phyloP scores from a whole-genome alignment of 2,888 invertebrate species.

The Heterodera filipjevi region DNA sequence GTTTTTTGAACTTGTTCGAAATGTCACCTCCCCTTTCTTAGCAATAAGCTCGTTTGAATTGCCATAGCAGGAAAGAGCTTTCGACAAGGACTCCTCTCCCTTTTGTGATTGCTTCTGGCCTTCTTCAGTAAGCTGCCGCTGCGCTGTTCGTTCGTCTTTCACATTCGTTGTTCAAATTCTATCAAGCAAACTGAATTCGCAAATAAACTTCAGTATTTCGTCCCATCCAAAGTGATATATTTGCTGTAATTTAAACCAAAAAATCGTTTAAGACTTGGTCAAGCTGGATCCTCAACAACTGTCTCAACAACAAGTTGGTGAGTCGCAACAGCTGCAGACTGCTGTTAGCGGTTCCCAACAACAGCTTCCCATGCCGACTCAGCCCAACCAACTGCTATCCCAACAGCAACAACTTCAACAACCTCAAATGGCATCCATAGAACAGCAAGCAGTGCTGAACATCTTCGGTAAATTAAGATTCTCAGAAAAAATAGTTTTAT shows the following conservation, averaged over 20 bases:
- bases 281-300: constrained; percentile 33
- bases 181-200: background rate
- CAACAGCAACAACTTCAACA: constrained; percentile 30
- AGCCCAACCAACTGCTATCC: background rate
- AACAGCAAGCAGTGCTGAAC: constrained; percentile 47
- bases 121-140: background rate
- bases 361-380: background rate
- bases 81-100: background rate
- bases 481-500: no score
- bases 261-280: background rate
- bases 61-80: constrained; percentile 4
- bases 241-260: no score
- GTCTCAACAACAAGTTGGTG: constrained; percentile 26
- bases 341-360: constrained; percentile 23
- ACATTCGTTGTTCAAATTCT: background rate
- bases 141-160: constrained; percentile 1
- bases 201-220: background rate
- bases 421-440: constrained; percentile 39
- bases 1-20: background rate
- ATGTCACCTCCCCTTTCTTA: no score
- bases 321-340: constrained; percentile 30
- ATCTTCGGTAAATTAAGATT: constrained; percentile 48
- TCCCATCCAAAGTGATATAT: background rate
- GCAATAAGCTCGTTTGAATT: constrained; percentile 7
- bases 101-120: background rate